Evolutionary conservation across 2,113 vertebrate genomes (phyloP).

Genomic region (Abramis brama): DNA sequence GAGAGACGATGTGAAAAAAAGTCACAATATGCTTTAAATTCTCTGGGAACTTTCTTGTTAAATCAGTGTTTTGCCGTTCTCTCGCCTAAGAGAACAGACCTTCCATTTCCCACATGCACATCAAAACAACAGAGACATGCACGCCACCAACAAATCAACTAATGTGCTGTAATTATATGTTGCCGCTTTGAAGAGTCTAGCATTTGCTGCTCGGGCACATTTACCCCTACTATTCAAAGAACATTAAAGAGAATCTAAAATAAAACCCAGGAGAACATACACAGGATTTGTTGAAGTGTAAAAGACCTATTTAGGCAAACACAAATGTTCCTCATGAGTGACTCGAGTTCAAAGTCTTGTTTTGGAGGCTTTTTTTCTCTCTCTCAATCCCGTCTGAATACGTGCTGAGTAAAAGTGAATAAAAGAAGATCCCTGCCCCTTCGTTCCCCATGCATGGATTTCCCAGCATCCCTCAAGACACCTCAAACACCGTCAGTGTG

Average conservation of each 20-base stretch:
- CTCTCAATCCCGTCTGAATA: slow-evolving; percentile 23
- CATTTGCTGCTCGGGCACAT: slow-evolving; percentile 31
- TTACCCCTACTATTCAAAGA: slow-evolving; percentile 21
- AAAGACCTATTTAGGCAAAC: background rate
- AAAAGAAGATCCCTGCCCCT: slow-evolving; percentile 18
- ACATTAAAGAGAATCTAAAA: slow-evolving; percentile 33
- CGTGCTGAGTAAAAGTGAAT: slow-evolving; percentile 42
- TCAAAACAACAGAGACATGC: slow-evolving; percentile 41
- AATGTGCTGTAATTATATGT: slow-evolving; percentile 28
- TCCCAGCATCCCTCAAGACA: slow-evolving; percentile 12
- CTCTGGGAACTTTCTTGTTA: slow-evolving; percentile 46
- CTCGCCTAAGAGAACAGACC: slow-evolving; percentile 23
- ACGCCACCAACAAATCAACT: slow-evolving; percentile 45
- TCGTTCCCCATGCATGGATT: background rate
- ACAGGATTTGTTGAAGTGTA: background rate
- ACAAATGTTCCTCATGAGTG: background rate
- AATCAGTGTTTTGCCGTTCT: slow-evolving; percentile 41
- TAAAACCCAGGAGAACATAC: slow-evolving; percentile 13
- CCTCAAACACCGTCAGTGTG: background rate
- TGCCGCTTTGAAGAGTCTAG: slow-evolving; percentile 22
- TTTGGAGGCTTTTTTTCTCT: slow-evolving; percentile 10
- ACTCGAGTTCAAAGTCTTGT: slow-evolving; percentile 16
- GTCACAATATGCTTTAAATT: slow-evolving; percentile 36
- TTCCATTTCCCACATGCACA: slow-evolving; percentile 41
- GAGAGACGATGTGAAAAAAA: background rate